Evolutionary conservation across 2,888 invertebrate species (phyloP).

Genomic region (Stramonita haemastoma): DNA sequence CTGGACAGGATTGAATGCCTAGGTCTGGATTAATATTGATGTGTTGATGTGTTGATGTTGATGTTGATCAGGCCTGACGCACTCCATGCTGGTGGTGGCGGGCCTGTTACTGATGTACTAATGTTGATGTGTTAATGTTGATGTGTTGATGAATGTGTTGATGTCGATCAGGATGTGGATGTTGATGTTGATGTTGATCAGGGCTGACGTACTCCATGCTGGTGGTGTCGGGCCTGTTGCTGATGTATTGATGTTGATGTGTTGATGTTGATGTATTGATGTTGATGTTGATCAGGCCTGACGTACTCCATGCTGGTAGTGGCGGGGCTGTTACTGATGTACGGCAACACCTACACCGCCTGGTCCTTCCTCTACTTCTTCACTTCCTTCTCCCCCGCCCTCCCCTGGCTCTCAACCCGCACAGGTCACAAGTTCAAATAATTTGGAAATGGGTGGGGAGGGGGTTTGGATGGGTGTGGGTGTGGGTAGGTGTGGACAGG

Average conservation of each 20-base stretch:
- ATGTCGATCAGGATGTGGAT: constrained; percentile 47
- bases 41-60: too few relatives aligned
- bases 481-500: neutral
- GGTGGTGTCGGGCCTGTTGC: constrained; percentile 50
- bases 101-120: neutral
- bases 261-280: too few relatives aligned
- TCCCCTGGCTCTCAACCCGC: constrained; percentile 61
- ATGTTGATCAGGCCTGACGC: too few relatives aligned
- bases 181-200: constrained; percentile 34
- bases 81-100: too few relatives aligned
- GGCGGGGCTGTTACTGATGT: too few relatives aligned
- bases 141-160: neutral
- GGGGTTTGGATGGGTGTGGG: too few relatives aligned
- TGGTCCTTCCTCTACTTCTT: constrained; percentile 69
- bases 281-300: too few relatives aligned
- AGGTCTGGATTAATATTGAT: too few relatives aligned
- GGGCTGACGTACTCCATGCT: constrained; percentile 59
- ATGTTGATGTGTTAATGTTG: neutral
- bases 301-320: too few relatives aligned
- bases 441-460: neutral
- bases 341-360: constrained; percentile 61
- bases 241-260: constrained; percentile 42
- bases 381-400: constrained; percentile 52
- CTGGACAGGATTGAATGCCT: too few relatives aligned
- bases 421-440: constrained; percentile 52